Base-by-base conservation (phyloP, 2,888 invertebrate species). In the Oscheius myriophilus region DNA sequence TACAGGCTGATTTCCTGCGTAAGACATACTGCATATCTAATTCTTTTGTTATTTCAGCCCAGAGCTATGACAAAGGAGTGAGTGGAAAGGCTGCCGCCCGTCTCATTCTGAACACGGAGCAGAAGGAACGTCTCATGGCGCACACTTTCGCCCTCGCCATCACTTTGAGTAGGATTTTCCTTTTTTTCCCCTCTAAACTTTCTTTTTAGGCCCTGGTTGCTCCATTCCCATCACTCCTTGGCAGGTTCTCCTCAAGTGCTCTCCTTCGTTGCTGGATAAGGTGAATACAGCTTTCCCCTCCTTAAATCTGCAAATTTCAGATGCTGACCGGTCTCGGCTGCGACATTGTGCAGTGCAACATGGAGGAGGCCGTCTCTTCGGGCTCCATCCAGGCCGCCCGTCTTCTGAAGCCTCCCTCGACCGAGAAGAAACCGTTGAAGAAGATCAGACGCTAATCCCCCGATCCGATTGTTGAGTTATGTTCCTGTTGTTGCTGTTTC, bases 101-200 rank as follows among this genome's bases (percentile, higher is more conserved):
- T 25, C 52, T 78, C 14, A 62, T 67, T 3, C 52, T 77, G n/a
- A 70, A 54, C 21, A 43, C 63, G 4, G 63, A 73, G 1, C 69
- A 75, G 18, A 75, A 72, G 58, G 74, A 77, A 45, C 61, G 75
- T 14, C 67, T 79, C 49, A 51, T 73, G n/a, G 75, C 79, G 1
- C 63, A 75, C 51, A 66, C 77, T 9, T 66, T 79, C 6, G 79
- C 79, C 1, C 53, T 77, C 1, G 70, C 75, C 21, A 52, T 79
- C 33, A 55, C 61, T 23, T 11, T 70, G 33, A 69, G 68, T 61
- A 51, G 23, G 52, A 21, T 25, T 66, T 25, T 42, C 14, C 7
- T 23, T 4, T 18, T 23, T 57, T 33, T 57, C 18, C 3, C 39
- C 18, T 33, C n/a, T 55, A 23, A n/a, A 1, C 16, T n/a, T 33